A percentile compares a stretch with the other conserved stretches of the same genome.
phyloP scores from a whole-genome alignment of 2,888 invertebrate species.

The Brachypalpus laphriformis region DNA sequence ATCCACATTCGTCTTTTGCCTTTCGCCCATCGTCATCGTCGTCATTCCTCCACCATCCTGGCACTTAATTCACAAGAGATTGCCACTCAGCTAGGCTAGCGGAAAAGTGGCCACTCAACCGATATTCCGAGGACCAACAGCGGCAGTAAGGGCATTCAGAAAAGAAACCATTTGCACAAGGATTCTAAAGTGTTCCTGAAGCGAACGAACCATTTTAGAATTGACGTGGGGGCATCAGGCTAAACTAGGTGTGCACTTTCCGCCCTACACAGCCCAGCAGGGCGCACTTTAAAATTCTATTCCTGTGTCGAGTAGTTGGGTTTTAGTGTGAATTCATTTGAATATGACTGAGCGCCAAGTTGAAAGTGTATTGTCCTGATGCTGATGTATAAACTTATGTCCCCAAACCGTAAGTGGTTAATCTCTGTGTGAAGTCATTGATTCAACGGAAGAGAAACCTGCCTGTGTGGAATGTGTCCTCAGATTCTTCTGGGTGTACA shows the following conservation, averaged over 20 bases:
- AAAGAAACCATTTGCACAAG: slow-evolving; percentile 55
- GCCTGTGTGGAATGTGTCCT: slow-evolving; percentile 11
- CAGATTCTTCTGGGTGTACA: neutral
- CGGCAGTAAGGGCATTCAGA: neutral
- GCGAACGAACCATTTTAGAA: slow-evolving; percentile 54
- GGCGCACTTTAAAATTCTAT: slow-evolving; percentile 41
- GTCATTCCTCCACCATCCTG: slow-evolving; percentile 8
- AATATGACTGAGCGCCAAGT: slow-evolving; percentile 42
- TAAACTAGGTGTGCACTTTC: slow-evolving; percentile 49
- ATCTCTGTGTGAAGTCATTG: slow-evolving; percentile 12
- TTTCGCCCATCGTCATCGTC: neutral
- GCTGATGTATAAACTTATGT: slow-evolving; percentile 47
- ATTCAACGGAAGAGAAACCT: neutral
- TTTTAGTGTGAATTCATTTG: slow-evolving; percentile 69
- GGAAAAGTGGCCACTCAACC: slow-evolving; percentile 72
- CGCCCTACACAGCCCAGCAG: slow-evolving; percentile 25
- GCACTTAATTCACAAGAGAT: slow-evolving; percentile 71
- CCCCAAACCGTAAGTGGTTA: slow-evolving; percentile 24
- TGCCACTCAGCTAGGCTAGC: slow-evolving; percentile 68
- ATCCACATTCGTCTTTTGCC: too few species aligned
- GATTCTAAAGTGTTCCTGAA: slow-evolving; percentile 58
- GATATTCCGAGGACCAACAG: slow-evolving; percentile 54
- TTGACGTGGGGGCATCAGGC: slow-evolving; percentile 44
- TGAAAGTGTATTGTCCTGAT: slow-evolving; percentile 25
- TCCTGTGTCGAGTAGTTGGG: slow-evolving; percentile 62